These are phyloP conservation scores for Oasisia sp. DNA, from an alignment of 2,888 invertebrate genomes.

Conservation along the genomic window DNA sequence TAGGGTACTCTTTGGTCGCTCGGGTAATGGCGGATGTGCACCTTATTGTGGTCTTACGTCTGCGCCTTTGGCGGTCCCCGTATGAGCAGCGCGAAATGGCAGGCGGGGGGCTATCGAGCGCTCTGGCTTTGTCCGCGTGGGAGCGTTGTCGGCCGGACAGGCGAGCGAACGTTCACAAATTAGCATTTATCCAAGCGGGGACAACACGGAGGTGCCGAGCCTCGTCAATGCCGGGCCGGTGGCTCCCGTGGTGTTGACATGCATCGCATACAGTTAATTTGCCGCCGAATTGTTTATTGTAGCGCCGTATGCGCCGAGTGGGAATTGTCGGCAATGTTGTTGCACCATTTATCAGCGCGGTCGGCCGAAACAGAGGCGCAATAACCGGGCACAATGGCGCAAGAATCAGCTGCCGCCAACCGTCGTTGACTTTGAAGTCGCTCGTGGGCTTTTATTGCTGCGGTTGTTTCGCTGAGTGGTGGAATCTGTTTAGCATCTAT, in stretches of 20 bases:
- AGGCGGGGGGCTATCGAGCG: not conserved
- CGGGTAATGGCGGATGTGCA: too few relatives aligned
- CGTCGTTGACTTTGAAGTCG: not conserved
- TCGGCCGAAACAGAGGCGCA: conserved; percentile 13
- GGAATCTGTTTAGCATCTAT: not conserved
- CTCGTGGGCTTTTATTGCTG: not conserved
- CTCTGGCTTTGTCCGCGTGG: not conserved
- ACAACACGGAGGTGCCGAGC: not conserved
- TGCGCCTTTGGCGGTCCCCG: too few relatives aligned
- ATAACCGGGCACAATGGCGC: not conserved
- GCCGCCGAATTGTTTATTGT: conserved; percentile 17
- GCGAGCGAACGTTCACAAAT: conserved; percentile 2
- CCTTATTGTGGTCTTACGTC: too few relatives aligned
- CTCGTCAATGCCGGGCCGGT: not conserved
- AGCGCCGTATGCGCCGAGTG: not conserved
- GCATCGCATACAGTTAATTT: conserved; percentile 13
- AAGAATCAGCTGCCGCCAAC: conserved; percentile 6
- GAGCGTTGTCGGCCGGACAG: not conserved
- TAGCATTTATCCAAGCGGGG: conserved; percentile 6
- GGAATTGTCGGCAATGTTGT: not conserved
- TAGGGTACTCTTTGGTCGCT: too few relatives aligned
- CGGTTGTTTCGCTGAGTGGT: not conserved
- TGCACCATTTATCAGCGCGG: conserved; percentile 17
- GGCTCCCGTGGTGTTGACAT: not conserved
- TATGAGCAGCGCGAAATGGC: not conserved